Percentiles rank a stretch among this genome's conserved stretches.
Conservation (phyloP, 2,113 vertebrate genomes). For the Girardinichthys multiradiatus region DNA sequence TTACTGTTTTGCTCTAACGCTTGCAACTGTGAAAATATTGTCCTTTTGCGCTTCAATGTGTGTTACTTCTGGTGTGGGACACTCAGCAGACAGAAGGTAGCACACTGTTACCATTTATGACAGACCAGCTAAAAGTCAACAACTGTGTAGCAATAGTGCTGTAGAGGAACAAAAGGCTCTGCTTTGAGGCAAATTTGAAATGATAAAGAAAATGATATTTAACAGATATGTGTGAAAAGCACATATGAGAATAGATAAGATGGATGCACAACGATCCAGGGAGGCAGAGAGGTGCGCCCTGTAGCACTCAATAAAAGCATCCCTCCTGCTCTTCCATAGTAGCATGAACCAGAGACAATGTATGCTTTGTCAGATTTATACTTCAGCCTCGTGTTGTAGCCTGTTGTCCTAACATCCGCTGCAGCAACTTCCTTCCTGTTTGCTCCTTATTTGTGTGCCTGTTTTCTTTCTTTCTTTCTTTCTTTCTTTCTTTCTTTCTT, state of each 20-base stretch:
- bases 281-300: conserved; percentile 47
- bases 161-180: neutral
- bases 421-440: conserved; percentile 34
- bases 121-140: neutral
- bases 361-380: conserved; percentile 51
- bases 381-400: conserved; percentile 18
- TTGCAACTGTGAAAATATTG: neutral
- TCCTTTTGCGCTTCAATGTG: neutral
- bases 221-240: too few relatives aligned
- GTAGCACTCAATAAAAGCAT: conserved; percentile 56
- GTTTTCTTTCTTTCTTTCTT: conserved; percentile 19
- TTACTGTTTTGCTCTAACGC: neutral
- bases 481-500: conserved; percentile 16
- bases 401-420: conserved; percentile 1
- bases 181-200: neutral
- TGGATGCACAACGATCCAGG: conserved; percentile 35
- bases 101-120: neutral
- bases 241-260: conserved; percentile 26
- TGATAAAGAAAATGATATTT: too few relatives aligned
- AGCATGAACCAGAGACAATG: conserved; percentile 50
- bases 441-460: conserved; percentile 8
- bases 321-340: conserved; percentile 43
- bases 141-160: neutral
- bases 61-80: neutral
- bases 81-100: neutral